These are phyloP conservation scores for Ophiodon elongatus DNA, from an alignment of 2,113 vertebrate species.

Conservation along the genomic window DNA sequence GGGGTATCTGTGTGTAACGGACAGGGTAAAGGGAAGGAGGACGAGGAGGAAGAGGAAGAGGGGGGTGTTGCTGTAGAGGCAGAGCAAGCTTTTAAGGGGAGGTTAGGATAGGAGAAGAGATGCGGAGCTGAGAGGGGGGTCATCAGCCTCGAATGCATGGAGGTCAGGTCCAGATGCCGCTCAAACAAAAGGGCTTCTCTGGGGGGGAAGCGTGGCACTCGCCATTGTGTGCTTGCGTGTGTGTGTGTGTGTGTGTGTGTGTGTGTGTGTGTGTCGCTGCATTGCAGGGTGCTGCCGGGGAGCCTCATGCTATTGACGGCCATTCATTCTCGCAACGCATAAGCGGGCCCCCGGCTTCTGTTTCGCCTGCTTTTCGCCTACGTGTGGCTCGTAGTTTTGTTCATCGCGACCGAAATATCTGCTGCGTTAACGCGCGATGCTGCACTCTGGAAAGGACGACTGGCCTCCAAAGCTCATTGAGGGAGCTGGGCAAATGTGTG, in stretches of 20 bases:
- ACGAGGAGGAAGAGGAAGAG: constrained; percentile 58
- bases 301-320: constrained; percentile 94
- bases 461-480: constrained; percentile 38
- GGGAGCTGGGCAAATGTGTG: constrained; percentile 62
- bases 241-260: constrained; percentile 60
- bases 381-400: constrained; percentile 55
- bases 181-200: constrained; percentile 94
- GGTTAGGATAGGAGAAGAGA: constrained; percentile 68
- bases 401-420: constrained; percentile 45
- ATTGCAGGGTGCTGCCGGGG: constrained; percentile 95
- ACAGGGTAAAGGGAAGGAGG: constrained; percentile 71
- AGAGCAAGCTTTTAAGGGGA: constrained; percentile 67
- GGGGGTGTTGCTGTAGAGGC: constrained; percentile 55
- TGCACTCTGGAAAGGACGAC: constrained; percentile 12
- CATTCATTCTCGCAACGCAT: constrained; percentile 89
- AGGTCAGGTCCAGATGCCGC: constrained; percentile 93
- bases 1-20: constrained; percentile 66
- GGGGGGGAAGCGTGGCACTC: constrained; percentile 92
- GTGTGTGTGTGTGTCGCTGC: constrained; percentile 83
- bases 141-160: constrained; percentile 88
- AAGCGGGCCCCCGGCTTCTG: constrained; percentile 80
- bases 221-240: constrained; percentile 87
- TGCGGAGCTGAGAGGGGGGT: constrained; percentile 68
- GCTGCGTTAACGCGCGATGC: constrained; percentile 34
- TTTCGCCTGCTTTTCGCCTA: constrained; percentile 65